These are phyloP conservation scores for Apotomis capreana DNA, from an alignment of 2,888 invertebrate species.

Conservation along the genomic window DNA sequence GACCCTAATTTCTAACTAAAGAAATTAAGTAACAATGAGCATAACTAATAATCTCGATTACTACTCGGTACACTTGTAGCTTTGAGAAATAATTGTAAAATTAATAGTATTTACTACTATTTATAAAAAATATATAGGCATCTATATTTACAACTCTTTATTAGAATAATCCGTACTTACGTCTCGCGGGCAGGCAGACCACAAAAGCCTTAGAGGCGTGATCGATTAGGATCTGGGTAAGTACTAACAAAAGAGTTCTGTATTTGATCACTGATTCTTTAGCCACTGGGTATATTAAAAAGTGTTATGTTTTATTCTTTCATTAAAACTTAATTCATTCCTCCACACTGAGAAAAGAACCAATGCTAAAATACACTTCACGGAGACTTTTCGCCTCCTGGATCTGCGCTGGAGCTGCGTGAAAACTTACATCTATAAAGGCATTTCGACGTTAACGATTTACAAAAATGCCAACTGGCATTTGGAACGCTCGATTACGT, in stretches of 20 bases:
- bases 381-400: slow-evolving; percentile 25
- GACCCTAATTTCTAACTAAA: slow-evolving; percentile 23
- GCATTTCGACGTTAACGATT: slow-evolving; percentile 42
- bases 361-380: slow-evolving; percentile 34
- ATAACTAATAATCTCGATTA: slow-evolving; percentile 52
- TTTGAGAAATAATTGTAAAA: slow-evolving; percentile 70
- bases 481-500: slow-evolving; percentile 45
- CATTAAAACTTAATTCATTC: slow-evolving; percentile 20
- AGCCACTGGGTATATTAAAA: slow-evolving; percentile 8
- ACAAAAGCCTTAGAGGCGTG: slow-evolving; percentile 29
- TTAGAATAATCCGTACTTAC: slow-evolving; percentile 54
- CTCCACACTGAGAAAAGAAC: slow-evolving; percentile 47
- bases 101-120: slow-evolving; percentile 70
- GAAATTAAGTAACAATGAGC: slow-evolving; percentile 40
- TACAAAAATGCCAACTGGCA: slow-evolving; percentile 37
- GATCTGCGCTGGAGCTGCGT: slow-evolving; percentile 17
- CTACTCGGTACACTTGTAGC: slow-evolving; percentile 59
- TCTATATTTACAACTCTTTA: slow-evolving; percentile 79
- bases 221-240: slow-evolving; percentile 19
- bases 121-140: slow-evolving; percentile 80
- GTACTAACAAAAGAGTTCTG: slow-evolving; percentile 12
- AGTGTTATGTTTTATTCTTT: neutral
- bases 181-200: slow-evolving; percentile 35
- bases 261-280: slow-evolving; percentile 31
- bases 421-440: slow-evolving; percentile 40